These are phyloP conservation scores for Camptogramma bilineatum DNA, from an alignment of 2,888 invertebrate genomes.

Conservation along the genomic window DNA sequence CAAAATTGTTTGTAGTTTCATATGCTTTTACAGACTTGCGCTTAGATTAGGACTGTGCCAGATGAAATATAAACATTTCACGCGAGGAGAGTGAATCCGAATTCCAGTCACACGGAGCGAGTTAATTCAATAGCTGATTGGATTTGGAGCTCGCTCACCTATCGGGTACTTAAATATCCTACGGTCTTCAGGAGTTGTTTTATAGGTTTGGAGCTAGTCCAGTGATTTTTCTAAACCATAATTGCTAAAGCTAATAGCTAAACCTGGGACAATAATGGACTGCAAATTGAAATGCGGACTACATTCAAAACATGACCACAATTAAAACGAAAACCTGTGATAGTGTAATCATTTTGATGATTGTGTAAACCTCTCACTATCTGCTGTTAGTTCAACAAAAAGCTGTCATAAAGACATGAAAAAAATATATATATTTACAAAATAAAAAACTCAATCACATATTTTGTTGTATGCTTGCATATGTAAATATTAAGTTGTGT, in stretches of 20 bases:
- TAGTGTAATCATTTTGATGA: too few species aligned
- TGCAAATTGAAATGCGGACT: too few species aligned
- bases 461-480: background rate
- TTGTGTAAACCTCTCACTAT: too few species aligned
- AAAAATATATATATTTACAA: too few species aligned
- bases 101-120: slow-evolving; percentile 83
- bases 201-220: background rate
- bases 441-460: too few species aligned
- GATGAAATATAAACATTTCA: slow-evolving; percentile 85
- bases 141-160: slow-evolving; percentile 82
- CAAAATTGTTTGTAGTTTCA: slow-evolving; percentile 11
- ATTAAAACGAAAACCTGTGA: too few species aligned
- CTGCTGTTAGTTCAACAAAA: too few species aligned
- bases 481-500: background rate
- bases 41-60: slow-evolving; percentile 77
- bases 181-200: slow-evolving; percentile 48
- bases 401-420: too few species aligned
- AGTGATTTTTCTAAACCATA: slow-evolving; percentile 4
- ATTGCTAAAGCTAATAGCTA: background rate
- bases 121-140: slow-evolving; percentile 86
- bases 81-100: slow-evolving; percentile 74
- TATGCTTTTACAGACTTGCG: slow-evolving; percentile 64
- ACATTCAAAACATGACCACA: too few species aligned
- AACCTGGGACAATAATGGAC: background rate
- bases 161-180: slow-evolving; percentile 49